Conservation (phyloP, 1,140 invertebrate species). For the Orchesella cincta region DNA sequence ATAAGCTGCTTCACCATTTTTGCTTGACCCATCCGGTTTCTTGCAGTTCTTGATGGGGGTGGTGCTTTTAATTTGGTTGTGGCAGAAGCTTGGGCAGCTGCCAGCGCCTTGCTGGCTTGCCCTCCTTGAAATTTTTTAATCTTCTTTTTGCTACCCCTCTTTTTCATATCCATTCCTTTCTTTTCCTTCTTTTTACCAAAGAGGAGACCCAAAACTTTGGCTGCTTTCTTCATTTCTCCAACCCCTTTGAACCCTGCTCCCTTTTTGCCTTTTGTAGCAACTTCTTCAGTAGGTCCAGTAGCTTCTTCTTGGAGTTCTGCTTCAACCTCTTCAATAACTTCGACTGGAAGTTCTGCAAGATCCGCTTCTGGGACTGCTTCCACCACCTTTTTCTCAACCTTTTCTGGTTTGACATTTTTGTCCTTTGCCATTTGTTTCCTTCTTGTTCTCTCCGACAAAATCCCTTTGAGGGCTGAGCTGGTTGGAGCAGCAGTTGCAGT, state of each 20-base stretch:
- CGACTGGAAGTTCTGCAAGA: neutral
- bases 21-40: neutral
- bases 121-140: slow-evolving; percentile 28
- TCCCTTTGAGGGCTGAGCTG: neutral
- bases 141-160: slow-evolving; percentile 28
- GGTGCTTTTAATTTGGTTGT: neutral
- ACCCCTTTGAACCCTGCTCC: neutral
- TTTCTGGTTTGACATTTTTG: neutral
- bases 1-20: neutral
- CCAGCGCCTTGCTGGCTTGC: slow-evolving; percentile 18
- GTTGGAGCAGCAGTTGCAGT: neutral
- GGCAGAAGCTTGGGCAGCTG: neutral
- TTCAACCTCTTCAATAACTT: neutral
- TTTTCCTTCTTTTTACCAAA: slow-evolving; percentile 17
- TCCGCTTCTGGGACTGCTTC: neutral
- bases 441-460: neutral
- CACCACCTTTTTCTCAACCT: neutral
- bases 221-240: neutral
- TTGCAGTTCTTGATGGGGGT: neutral
- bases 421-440: slow-evolving; percentile 5
- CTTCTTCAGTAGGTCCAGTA: neutral
- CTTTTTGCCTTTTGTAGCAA: neutral
- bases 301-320: neutral
- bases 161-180: neutral
- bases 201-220: neutral